Base-by-base conservation (phyloP, 2,888 invertebrate genomes). In the Limnephilus marmoratus region DNA sequence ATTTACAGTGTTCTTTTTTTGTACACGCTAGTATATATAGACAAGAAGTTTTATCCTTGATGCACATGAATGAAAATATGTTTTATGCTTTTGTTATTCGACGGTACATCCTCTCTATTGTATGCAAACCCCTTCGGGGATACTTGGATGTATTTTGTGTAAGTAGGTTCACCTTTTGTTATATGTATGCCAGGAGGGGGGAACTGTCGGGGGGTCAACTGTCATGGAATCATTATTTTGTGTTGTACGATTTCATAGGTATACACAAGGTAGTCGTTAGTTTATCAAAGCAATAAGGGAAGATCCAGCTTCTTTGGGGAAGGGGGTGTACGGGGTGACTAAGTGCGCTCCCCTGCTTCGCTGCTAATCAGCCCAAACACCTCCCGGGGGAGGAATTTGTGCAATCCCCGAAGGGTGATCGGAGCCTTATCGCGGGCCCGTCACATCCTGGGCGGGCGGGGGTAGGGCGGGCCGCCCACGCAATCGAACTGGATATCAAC, bases 291-390 rank as follows among this genome's bases (percentile, higher is more conserved):
- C 82, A 53, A 90, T 82, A 90, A 83, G 90, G 81, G 82, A 90
- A 90, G 49, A 15, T 37, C 83, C 82, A 49, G 37, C 37, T 81
- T 53, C 24, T 18, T 24, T 68, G 68, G 53, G 18, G 53, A 4
- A 18, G 18, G 68, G 68, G 68, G 68, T 68, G 68, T 68, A n/a
- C 3, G 18, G 68, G 9, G 9, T 9, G 68, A 68, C 68, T 68
- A n/a, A 68, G 9, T 68, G 68, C 91, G 81, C 93, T 93, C 93
- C 92, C 85, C 89, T 85, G 88, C 85, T 92, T 91, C 85, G 91
- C 90, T 93, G 93, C 93, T 93, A 93, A 93, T 93, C 93, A 93
- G 93, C 82, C 92, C 93, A 93, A 93, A 93, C 93, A 92, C 91
- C 87, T 91, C 93, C 92, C 93, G 13, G 24, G 93, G 91, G 93